Percentiles rank a stretch among this genome's conserved stretches.
phyloP scores from a whole-genome alignment of 1,140 invertebrate species.

The Hypothenemus hampei region DNA sequence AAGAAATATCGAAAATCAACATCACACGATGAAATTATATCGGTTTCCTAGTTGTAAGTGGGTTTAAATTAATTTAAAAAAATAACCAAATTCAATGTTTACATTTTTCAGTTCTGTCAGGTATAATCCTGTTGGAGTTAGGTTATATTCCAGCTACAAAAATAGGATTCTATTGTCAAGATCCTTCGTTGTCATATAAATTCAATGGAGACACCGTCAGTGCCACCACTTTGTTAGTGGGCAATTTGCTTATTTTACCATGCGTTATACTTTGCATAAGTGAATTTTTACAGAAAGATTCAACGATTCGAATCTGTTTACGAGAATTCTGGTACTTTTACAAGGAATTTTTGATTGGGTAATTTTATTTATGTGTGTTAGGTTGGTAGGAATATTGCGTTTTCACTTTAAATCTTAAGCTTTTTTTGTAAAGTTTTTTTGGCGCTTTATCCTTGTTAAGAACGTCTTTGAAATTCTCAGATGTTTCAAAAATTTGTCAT shows the following conservation, averaged over 20 bases:
- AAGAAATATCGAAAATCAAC: not conserved
- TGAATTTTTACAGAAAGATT: conserved; percentile 31
- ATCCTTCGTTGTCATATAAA: conserved; percentile 56
- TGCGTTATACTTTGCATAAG: conserved; percentile 38
- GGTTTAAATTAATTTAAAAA: not conserved
- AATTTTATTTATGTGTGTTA: too few relatives aligned
- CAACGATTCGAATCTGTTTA: conserved; percentile 22
- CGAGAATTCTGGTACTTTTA: conserved; percentile 37
- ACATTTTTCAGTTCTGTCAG: conserved; percentile 31
- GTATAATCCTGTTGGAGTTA: conserved; percentile 47
- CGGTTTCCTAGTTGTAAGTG: conserved; percentile 1
- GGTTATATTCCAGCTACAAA: conserved; percentile 49
- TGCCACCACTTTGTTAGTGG: conserved; percentile 42
- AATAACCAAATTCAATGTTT: not conserved
- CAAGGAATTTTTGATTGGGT: conserved; percentile 37
- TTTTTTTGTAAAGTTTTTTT: too few relatives aligned
- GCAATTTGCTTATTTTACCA: conserved; percentile 44
- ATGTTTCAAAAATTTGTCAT: too few relatives aligned
- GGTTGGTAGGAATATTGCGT: too few relatives aligned
- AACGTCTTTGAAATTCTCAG: too few relatives aligned
- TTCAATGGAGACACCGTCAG: conserved; percentile 58
- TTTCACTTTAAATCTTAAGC: too few relatives aligned
- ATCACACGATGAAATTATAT: not conserved
- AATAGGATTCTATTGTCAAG: conserved; percentile 58
- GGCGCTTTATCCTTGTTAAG: too few relatives aligned